phyloP scores from a whole-genome alignment of 2,888 invertebrate species.

The Teleogryllus oceanicus region DNA sequence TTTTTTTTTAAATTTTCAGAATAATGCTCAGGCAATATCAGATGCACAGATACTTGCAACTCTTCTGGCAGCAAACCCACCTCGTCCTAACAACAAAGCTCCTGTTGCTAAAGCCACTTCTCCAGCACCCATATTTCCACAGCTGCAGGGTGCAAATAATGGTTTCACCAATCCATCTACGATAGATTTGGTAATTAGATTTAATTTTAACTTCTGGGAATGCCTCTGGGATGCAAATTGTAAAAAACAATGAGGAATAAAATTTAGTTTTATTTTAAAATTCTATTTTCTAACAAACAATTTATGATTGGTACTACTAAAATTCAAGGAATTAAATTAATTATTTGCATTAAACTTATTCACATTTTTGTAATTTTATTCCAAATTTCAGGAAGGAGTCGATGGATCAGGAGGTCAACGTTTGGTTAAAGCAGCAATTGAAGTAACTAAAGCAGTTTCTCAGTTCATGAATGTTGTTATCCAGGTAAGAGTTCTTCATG shows the following conservation, averaged over 20 bases:
- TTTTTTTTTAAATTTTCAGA: too few relatives aligned
- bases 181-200: background rate
- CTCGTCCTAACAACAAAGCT: background rate
- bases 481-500: constrained; percentile 55
- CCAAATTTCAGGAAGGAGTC: background rate
- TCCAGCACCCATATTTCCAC: background rate
- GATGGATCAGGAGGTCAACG: constrained; percentile 26
- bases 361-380: too few relatives aligned
- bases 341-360: too few relatives aligned
- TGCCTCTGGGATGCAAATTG: too few relatives aligned
- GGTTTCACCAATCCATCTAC: background rate
- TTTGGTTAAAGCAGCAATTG: constrained; percentile 68
- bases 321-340: too few relatives aligned
- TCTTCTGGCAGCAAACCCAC: background rate
- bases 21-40: background rate
- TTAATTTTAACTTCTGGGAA: too few relatives aligned
- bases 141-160: background rate
- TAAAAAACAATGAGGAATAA: too few relatives aligned
- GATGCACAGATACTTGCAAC: background rate
- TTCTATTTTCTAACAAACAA: too few relatives aligned
- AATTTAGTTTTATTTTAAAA: too few relatives aligned
- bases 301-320: too few relatives aligned
- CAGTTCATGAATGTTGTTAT: constrained; percentile 74
- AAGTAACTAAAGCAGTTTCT: constrained; percentile 72
- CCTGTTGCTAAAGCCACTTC: background rate